phyloP scores from a whole-genome alignment of 2,888 invertebrate genomes.

The Antitype chi region DNA sequence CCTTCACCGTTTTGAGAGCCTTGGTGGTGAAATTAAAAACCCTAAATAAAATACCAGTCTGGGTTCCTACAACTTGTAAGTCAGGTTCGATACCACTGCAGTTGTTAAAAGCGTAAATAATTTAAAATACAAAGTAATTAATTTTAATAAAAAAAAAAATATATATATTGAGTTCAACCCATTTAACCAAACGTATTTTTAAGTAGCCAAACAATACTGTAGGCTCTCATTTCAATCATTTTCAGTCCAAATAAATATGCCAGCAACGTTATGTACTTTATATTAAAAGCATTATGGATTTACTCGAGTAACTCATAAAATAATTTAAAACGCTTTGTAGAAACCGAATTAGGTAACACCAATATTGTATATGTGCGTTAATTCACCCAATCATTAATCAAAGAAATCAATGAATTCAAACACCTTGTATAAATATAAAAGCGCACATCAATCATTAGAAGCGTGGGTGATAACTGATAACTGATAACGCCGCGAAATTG shows the following conservation, averaged over 20 bases:
- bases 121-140: not conserved
- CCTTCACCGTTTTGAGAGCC: no score
- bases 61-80: no score
- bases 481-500: slow-evolving; percentile 54
- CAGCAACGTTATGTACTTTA: not conserved
- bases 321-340: not conserved
- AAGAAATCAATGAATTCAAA: slow-evolving; percentile 22
- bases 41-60: no score
- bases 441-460: slow-evolving; percentile 48
- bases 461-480: slow-evolving; percentile 60
- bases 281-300: not conserved
- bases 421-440: slow-evolving; percentile 30
- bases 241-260: no score
- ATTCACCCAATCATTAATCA: not conserved
- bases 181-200: not conserved
- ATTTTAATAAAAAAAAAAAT: slow-evolving; percentile 3
- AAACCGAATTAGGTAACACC: not conserved
- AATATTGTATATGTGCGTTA: not conserved
- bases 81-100: no score
- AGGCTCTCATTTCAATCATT: not conserved
- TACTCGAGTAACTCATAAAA: not conserved
- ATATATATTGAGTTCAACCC: not conserved
- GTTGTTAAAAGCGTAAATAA: not conserved
- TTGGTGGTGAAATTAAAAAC: no score
- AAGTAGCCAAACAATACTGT: not conserved